These are phyloP conservation scores for Panonychus citri DNA, from an alignment of 1,140 invertebrate species.

Conservation along the genomic window DNA sequence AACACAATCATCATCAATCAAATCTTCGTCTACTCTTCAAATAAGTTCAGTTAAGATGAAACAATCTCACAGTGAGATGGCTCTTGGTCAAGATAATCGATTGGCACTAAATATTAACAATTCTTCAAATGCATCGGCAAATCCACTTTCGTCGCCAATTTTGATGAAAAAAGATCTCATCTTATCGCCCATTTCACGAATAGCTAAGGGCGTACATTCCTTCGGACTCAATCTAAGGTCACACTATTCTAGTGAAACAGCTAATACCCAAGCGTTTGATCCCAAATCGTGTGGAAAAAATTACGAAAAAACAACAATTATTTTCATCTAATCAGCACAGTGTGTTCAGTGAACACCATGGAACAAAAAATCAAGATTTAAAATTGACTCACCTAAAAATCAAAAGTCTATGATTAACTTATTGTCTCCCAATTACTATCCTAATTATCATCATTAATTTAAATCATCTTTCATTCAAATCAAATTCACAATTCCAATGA, in stretches of 20 bases:
- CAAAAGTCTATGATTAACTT: background rate
- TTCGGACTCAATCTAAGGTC: conserved; percentile 38
- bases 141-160: conserved; percentile 11
- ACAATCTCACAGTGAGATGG: conserved; percentile 50
- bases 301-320: background rate
- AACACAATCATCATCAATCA: background rate
- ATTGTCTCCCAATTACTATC: no score
- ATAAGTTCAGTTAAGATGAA: conserved; percentile 33
- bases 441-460: no score
- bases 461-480: no score
- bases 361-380: conserved; percentile 39
- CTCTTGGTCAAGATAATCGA: conserved; percentile 26
- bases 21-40: background rate
- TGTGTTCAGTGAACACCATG: background rate
- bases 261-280: background rate
- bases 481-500: no score
- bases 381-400: conserved; percentile 29
- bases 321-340: background rate
- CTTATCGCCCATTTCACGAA: conserved; percentile 16
- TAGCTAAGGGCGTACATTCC: conserved; percentile 37
- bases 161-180: conserved; percentile 17
- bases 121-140: conserved; percentile 15
- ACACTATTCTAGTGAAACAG: conserved; percentile 25
- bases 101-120: background rate
- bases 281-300: background rate